Evolutionary conservation across 2,113 vertebrate species (phyloP).

Genomic region (Damaliscus lunatus): DNA sequence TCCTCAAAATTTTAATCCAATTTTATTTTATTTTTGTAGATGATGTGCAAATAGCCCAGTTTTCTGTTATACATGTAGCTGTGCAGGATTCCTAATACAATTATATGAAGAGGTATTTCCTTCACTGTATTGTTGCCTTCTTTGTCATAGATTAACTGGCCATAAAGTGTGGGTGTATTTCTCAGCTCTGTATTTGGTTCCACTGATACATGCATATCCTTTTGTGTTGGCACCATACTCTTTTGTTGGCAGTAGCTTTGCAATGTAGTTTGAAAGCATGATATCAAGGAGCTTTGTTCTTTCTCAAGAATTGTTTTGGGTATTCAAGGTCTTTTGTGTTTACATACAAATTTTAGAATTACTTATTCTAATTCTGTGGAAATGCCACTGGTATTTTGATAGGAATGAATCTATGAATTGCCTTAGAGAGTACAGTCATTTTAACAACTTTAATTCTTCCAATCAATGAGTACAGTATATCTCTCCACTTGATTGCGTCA

Average conservation of each 20-base stretch:
- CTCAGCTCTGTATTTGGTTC: neutral
- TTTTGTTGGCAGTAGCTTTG: neutral
- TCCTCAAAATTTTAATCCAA: neutral
- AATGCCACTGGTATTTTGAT: neutral
- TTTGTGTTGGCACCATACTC: neutral
- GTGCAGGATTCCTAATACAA: too few species aligned
- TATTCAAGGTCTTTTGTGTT: neutral
- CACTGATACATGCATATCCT: neutral
- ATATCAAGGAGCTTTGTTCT: neutral
- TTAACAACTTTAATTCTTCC: neutral
- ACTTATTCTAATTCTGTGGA: neutral
- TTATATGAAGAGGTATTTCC: neutral
- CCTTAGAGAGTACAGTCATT: neutral
- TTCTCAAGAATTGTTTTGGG: neutral
- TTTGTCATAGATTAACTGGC: neutral
- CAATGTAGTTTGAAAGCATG: neutral
- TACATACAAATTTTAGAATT: neutral
- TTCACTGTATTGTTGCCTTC: neutral
- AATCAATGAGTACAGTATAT: neutral
- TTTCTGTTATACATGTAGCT: neutral
- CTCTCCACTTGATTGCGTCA: neutral
- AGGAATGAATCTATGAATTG: neutral
- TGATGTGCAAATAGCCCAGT: too few species aligned
- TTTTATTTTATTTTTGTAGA: neutral
- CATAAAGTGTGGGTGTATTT: neutral